Conservation (phyloP, 1,140 invertebrate species). For the Helicoverpa zea region DNA sequence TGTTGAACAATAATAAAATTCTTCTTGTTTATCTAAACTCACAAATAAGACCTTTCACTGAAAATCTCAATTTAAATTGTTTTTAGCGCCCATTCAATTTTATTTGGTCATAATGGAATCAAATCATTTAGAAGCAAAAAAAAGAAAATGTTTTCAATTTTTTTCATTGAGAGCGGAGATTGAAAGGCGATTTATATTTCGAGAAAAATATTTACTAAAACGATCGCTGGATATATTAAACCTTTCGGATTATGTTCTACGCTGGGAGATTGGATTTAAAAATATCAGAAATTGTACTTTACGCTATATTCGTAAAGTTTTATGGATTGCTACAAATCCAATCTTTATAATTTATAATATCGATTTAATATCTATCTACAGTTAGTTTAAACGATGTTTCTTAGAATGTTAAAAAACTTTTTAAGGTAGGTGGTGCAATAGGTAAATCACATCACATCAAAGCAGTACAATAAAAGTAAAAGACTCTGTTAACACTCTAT, state of each 20-base stretch:
- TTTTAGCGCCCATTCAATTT: no score
- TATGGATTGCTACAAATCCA: no score
- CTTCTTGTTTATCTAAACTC: no score
- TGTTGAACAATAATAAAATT: no score
- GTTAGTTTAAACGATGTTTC: no score
- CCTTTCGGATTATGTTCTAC: not conserved
- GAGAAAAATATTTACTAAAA: not conserved
- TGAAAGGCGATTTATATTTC: not conserved
- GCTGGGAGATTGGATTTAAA: slow-evolving; percentile 24
- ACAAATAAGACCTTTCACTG: no score
- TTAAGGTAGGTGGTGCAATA: no score
- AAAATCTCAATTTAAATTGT: no score
- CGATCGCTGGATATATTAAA: not conserved
- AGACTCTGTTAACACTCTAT: no score
- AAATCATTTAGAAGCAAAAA: not conserved
- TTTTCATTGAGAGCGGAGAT: slow-evolving; percentile 5
- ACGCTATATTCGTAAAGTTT: not conserved
- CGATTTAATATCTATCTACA: not conserved
- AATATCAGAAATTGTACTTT: not conserved
- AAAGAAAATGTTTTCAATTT: not conserved
- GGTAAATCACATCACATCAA: no score
- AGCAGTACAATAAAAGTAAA: no score
- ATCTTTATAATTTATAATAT: not conserved
- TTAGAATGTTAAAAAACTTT: no score
- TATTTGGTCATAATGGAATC: not conserved